Evolutionary conservation across 2,888 invertebrate genomes (phyloP).

Genomic region (Leptinotarsa rubiginosa): DNA sequence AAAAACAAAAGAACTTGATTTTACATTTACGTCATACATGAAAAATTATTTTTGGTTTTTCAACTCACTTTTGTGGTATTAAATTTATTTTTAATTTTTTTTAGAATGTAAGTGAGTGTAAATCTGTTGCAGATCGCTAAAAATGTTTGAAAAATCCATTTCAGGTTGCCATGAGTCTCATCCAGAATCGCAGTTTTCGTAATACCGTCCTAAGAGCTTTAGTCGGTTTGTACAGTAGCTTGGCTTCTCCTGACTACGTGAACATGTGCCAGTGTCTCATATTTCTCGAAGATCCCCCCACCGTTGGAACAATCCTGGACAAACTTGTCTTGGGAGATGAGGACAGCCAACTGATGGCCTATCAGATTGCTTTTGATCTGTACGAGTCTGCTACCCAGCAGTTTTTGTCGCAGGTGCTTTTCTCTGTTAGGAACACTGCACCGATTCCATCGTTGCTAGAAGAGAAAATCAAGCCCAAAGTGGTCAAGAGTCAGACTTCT

Average conservation of each 20-base stretch:
- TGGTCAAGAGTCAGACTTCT: constrained; percentile 69
- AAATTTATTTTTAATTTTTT: no score
- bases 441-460: constrained; percentile 83
- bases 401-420: constrained; percentile 88
- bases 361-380: constrained; percentile 98
- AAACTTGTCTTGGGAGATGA: constrained; percentile 84
- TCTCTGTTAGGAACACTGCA: constrained; percentile 84
- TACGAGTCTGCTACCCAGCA: constrained; percentile 99
- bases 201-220: constrained; percentile 90
- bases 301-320: constrained; percentile 93
- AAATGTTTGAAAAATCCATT: constrained; percentile 11
- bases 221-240: constrained; percentile 88
- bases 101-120: no score
- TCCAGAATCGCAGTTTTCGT: constrained; percentile 94
- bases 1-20: no score
- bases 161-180: constrained; percentile 94
- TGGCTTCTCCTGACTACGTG: constrained; percentile 95
- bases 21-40: no score
- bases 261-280: constrained; percentile 99
- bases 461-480: constrained; percentile 80
- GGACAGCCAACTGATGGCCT: constrained; percentile 88
- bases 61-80: no score
- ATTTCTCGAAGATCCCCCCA: constrained; percentile 92
- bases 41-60: no score
- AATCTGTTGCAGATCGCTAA: no score